Conservation (phyloP, 2,113 vertebrate species). For the Dasyprocta punctata region DNA sequence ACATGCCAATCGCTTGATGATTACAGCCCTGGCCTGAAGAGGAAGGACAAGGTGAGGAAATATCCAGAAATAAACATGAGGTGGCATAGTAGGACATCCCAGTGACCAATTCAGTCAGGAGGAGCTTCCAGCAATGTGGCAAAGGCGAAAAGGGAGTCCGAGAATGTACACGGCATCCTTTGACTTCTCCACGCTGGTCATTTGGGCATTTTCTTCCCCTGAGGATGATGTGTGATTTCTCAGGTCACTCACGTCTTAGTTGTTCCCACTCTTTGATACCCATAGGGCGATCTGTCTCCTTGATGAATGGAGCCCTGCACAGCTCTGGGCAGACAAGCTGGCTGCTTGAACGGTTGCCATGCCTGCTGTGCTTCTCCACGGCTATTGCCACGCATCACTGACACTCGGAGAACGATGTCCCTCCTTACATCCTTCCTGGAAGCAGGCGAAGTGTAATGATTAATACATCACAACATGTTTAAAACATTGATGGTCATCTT, state of each 20-base stretch:
- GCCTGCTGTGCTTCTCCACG: neutral
- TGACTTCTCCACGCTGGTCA: neutral
- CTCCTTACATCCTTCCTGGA: neutral
- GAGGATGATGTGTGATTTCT: neutral
- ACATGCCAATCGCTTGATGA: neutral
- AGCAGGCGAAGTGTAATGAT: neutral
- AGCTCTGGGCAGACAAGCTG: no score
- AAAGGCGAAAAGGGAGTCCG: neutral
- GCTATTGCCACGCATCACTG: neutral
- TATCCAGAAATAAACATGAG: neutral
- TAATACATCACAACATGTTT: constrained; percentile 53
- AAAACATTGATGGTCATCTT: constrained; percentile 39
- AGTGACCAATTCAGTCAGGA: neutral
- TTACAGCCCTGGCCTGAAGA: neutral
- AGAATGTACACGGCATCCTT: neutral
- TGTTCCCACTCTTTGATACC: neutral
- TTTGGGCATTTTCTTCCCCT: neutral
- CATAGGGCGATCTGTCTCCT: neutral
- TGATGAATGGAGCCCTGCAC: neutral
- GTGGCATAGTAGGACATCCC: neutral
- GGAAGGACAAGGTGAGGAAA: neutral
- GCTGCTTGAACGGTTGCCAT: neutral
- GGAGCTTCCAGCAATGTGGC: neutral
- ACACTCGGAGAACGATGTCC: neutral
- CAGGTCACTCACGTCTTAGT: neutral